phyloP scores from a whole-genome alignment of 2,888 invertebrate species.

The Amphipyra tragopoginis region DNA sequence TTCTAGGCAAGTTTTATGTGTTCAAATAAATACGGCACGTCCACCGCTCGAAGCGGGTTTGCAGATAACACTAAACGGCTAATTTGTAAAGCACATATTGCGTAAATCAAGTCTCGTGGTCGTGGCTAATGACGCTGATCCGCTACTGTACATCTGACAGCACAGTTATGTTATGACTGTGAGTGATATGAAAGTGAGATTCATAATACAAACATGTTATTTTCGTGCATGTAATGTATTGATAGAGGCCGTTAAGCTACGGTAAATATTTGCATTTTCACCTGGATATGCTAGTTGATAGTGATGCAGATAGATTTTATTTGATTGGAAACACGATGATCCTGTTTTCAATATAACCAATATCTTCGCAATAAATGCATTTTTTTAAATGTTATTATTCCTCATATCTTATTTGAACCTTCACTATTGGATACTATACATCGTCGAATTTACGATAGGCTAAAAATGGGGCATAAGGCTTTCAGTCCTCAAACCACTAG shows the following conservation, averaged over 20 bases:
- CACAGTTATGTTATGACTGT: conserved; percentile 66
- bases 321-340: neutral
- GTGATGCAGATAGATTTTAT: neutral
- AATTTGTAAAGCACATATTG: conserved; percentile 82
- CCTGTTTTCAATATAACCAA: neutral
- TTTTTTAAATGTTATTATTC: too few species aligned
- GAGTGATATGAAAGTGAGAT: conserved; percentile 71
- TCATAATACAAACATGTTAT: conserved; percentile 58
- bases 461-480: too few species aligned
- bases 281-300: conserved; percentile 2
- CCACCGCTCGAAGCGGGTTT: conserved; percentile 69
- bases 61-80: conserved; percentile 84
- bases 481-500: too few species aligned
- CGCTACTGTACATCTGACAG: conserved; percentile 73
- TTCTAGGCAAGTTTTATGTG: conserved; percentile 67
- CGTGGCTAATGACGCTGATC: conserved; percentile 70
- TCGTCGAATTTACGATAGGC: too few species aligned
- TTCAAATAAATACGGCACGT: conserved; percentile 64
- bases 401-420: too few species aligned
- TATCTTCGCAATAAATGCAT: too few species aligned
- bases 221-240: conserved; percentile 53
- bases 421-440: too few species aligned
- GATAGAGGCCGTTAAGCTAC: conserved; percentile 31
- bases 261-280: conserved; percentile 41
- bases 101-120: conserved; percentile 79